A percentile compares a stretch with the other conserved stretches of the same genome.
These are phyloP conservation scores for Folsomia manolachei DNA, from an alignment of 2,888 invertebrate genomes.

Conservation along the genomic window DNA sequence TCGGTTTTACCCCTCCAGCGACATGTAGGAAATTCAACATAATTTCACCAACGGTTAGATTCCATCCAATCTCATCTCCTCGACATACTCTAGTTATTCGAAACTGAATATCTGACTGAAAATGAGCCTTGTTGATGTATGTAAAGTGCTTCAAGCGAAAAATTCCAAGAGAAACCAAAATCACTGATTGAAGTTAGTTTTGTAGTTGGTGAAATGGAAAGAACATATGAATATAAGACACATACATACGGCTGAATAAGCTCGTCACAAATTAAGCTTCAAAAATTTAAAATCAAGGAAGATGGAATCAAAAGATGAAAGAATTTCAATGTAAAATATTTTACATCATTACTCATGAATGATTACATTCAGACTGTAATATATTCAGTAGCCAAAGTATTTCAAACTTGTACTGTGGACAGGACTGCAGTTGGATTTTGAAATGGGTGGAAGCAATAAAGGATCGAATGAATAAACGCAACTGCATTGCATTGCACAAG, in stretches of 20 bases:
- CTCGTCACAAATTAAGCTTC: neutral
- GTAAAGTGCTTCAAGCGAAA: neutral
- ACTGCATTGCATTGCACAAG: no score
- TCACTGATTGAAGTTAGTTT: neutral
- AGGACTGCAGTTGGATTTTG: no score
- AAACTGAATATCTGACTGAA: no score
- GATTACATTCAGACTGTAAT: neutral
- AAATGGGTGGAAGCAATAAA: neutral
- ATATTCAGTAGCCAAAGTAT: no score
- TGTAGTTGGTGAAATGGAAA: neutral
- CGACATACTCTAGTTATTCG: neutral
- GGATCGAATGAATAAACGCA: neutral
- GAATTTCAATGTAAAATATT: neutral
- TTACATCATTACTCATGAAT: neutral
- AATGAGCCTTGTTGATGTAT: neutral
- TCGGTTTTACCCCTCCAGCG: constrained; percentile 13
- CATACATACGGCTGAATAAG: neutral
- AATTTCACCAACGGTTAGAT: neutral
- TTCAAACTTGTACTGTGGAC: no score
- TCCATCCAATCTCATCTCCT: neutral
- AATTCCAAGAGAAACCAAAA: neutral
- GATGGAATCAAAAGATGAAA: neutral
- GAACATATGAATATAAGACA: no score
- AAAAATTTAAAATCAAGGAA: neutral
- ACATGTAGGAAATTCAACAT: no score